Conservation (phyloP, 2,797 vertebrate genomes). For the Lepilemur septentrionalis region DNA sequence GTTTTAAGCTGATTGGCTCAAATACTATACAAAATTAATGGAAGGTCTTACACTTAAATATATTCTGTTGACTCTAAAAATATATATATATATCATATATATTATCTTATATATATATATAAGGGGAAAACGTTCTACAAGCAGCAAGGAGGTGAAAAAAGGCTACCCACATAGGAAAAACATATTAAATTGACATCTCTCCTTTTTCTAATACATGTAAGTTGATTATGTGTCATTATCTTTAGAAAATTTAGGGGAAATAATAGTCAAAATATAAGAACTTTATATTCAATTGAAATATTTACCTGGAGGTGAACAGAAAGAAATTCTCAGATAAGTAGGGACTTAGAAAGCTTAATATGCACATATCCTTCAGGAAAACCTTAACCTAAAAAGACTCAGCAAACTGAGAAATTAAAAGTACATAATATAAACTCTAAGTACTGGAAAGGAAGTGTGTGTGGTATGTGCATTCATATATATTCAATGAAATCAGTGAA, state of each 20-base stretch:
- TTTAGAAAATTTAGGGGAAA: background rate
- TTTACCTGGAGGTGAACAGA: background rate
- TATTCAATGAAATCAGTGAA: background rate
- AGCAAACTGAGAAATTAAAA: background rate
- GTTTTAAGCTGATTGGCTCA: background rate
- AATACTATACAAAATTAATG: background rate
- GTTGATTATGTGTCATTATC: background rate
- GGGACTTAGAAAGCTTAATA: background rate
- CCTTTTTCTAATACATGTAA: background rate
- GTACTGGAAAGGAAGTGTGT: background rate
- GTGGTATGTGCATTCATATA: background rate
- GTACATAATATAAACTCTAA: background rate
- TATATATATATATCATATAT: background rate
- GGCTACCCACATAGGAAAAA: background rate
- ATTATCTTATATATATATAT: background rate
- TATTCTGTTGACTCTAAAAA: background rate
- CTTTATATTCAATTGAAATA: conserved; percentile 24
- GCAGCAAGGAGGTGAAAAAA: background rate
- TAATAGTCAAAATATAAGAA: background rate
- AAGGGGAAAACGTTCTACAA: background rate
- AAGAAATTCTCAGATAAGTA: background rate
- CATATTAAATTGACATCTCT: background rate
- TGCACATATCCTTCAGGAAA: background rate
- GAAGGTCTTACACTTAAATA: background rate
- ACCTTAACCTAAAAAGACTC: background rate